Conservation (phyloP, 2,888 invertebrate genomes). For the Leptinotarsa peninsularis region DNA sequence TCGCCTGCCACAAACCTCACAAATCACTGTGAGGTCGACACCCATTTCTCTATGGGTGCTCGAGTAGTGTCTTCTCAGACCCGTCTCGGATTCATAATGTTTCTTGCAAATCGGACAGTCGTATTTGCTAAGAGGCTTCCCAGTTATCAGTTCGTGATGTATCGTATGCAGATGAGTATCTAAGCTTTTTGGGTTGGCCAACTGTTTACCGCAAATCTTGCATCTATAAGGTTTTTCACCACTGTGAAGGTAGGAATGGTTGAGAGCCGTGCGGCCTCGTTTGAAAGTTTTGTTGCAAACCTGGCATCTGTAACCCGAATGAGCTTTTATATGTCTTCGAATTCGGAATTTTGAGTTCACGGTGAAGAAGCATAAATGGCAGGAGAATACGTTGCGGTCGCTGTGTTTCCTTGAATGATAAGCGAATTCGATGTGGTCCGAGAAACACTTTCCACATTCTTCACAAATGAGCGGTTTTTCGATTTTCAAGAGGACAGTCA, state of each 20-base stretch:
- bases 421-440: slow-evolving; percentile 56
- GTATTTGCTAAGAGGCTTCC: slow-evolving; percentile 57
- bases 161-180: slow-evolving; percentile 65
- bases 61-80: slow-evolving; percentile 62
- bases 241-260: slow-evolving; percentile 59
- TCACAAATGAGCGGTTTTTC: slow-evolving; percentile 68
- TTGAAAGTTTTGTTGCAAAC: slow-evolving; percentile 58
- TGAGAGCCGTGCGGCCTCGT: slow-evolving; percentile 55
- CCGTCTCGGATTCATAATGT: slow-evolving; percentile 59
- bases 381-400: slow-evolving; percentile 53
- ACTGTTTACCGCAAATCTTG: slow-evolving; percentile 64
- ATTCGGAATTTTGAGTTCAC: slow-evolving; percentile 59
- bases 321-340: slow-evolving; percentile 64
- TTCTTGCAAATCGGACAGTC: slow-evolving; percentile 67
- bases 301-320: slow-evolving; percentile 60
- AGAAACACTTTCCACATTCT: slow-evolving; percentile 69
- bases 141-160: slow-evolving; percentile 64
- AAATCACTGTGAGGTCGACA: slow-evolving; percentile 66
- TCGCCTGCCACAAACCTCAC: slow-evolving; percentile 51
- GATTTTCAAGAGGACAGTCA: slow-evolving; percentile 44
- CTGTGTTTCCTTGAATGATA: slow-evolving; percentile 57
- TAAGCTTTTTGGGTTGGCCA: slow-evolving; percentile 39
- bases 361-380: slow-evolving; percentile 58
- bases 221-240: slow-evolving; percentile 67
- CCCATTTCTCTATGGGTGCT: slow-evolving; percentile 50